Conservation (phyloP, 2,888 invertebrate genomes). For the Calliopum simillimum region DNA sequence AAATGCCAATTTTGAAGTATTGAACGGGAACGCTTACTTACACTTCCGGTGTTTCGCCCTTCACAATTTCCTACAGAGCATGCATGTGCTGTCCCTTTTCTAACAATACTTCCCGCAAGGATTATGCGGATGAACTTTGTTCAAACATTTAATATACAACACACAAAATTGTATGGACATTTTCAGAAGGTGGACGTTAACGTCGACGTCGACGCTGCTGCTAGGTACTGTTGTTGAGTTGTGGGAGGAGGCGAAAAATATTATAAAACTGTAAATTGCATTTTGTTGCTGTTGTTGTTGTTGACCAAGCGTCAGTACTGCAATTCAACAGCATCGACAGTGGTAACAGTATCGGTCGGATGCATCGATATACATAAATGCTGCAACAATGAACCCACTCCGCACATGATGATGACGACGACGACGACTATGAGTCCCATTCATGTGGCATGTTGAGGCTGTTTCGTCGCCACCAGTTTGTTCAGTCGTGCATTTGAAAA, state of each 20-base stretch:
- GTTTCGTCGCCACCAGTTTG: background rate
- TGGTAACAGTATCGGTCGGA: background rate
- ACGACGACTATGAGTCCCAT: slow-evolving; percentile 1
- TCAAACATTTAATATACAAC: slow-evolving; percentile 28
- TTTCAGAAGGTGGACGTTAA: no score
- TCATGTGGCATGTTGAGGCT: background rate
- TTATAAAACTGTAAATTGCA: background rate
- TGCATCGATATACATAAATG: slow-evolving; percentile 21
- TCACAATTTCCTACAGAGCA: background rate
- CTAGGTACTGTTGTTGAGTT: background rate
- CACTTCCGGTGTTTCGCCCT: no score
- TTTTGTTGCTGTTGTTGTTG: slow-evolving; percentile 7
- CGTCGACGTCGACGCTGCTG: no score
- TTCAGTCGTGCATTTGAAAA: slow-evolving; percentile 2
- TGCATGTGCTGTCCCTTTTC: background rate
- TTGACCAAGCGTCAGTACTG: background rate
- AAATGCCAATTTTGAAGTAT: no score
- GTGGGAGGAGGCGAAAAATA: background rate
- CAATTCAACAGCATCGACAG: background rate
- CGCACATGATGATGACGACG: background rate
- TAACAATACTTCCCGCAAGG: background rate
- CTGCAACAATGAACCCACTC: slow-evolving; percentile 25
- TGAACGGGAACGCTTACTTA: no score
- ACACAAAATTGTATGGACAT: background rate
- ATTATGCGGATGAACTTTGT: slow-evolving; percentile 28